Evolutionary conservation across 2,888 invertebrate genomes (phyloP).

Genomic region (Harmothoe impar): DNA sequence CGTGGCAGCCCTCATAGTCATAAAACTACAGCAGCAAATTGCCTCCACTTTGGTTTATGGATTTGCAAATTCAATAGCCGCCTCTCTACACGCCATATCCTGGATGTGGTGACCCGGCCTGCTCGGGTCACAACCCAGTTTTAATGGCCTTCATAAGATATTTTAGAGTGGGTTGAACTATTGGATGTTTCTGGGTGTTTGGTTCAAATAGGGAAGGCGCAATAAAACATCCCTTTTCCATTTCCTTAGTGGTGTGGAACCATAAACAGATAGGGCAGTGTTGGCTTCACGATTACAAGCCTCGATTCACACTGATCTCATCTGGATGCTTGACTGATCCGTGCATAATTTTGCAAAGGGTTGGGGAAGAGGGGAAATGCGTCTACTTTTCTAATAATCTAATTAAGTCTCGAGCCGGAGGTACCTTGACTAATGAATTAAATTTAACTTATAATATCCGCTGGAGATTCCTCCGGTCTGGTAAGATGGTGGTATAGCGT

Average conservation of each 20-base stretch:
- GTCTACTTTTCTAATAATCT: no score
- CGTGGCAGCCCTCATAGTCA: neutral
- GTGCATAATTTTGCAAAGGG: no score
- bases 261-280: neutral
- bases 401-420: no score
- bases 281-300: neutral
- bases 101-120: neutral
- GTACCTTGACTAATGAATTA: no score
- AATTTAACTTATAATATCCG: no score
- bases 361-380: no score
- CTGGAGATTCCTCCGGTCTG: no score
- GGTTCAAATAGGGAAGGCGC: no score
- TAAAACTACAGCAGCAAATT: neutral
- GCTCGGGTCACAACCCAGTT: neutral
- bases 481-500: no score
- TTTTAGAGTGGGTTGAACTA: neutral
- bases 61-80: neutral
- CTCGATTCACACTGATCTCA: neutral
- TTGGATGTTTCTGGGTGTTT: no score
- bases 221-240: no score
- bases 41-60: conserved; percentile 4
- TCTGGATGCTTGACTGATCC: neutral
- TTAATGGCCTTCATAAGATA: neutral
- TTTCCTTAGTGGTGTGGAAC: neutral
- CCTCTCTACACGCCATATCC: neutral